Conservation (phyloP, 2,797 vertebrate genomes). For the Ciconia nigra region DNA sequence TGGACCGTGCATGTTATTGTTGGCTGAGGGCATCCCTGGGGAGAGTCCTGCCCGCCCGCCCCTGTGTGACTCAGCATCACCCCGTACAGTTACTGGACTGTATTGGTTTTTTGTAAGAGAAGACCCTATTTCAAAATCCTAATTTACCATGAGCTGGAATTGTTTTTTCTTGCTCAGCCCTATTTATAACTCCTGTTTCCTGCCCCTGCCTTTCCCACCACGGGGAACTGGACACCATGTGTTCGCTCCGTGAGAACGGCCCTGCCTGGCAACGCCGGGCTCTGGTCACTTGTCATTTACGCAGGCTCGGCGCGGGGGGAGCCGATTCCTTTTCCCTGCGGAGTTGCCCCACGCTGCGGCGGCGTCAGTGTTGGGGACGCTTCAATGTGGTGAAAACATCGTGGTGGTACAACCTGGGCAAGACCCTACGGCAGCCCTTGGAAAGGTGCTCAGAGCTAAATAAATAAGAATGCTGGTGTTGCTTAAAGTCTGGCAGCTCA, state of each 20-base stretch:
- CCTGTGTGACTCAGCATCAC: neutral
- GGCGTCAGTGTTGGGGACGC: rapidly evolving
- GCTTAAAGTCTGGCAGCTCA: neutral
- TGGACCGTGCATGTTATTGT: rapidly evolving
- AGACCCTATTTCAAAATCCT: neutral
- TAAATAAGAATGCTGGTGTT: too few species aligned
- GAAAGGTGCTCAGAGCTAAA: neutral
- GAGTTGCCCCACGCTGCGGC: neutral
- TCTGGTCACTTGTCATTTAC: rapidly evolving
- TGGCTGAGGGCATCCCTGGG: neutral
- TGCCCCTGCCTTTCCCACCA: neutral
- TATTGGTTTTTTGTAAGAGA: neutral
- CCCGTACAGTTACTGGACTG: neutral
- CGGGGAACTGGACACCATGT: rapidly evolving
- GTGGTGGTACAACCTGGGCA: neutral
- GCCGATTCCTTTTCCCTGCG: neutral
- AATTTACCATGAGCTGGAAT: neutral
- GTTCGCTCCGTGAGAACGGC: neutral
- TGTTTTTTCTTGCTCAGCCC: neutral
- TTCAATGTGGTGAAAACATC: rapidly evolving
- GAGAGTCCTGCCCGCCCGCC: neutral
- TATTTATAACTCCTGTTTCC: neutral
- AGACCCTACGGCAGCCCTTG: neutral
- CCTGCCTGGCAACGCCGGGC: neutral
- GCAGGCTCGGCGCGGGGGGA: neutral